Base-by-base conservation (phyloP, 2,888 invertebrate genomes). In the Macroteleia sp. region DNA sequence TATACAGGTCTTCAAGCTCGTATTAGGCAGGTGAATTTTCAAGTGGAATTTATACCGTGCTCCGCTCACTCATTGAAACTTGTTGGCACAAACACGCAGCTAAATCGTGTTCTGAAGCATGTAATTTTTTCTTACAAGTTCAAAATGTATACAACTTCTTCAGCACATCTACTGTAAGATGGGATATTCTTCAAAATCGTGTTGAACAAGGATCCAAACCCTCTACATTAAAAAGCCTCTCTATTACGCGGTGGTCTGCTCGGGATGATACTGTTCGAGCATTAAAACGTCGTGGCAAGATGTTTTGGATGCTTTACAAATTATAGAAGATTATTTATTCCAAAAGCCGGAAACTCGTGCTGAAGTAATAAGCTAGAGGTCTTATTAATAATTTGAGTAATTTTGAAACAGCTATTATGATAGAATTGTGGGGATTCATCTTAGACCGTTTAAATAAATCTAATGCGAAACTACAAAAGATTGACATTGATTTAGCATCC, bases 41-140 rank as follows among this genome's bases (percentile, higher is more conserved):
- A 73, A 20, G 79, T 77, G 10, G 59, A 77, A 56, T 82, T 73
- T 52, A 73, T 82, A 25, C 83, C 83, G 25, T 84, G 81, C 73
- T 66, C 82, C 19, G 81, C 82, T 34, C 85, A 84, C 79, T 83
- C 84, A 25, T 52, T 83, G 30, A 84, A 86, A 79, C 71, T 85
- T 50, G 82, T 82, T 20, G 80, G 71, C n/a, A 74, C 62, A 34
- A 59, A 70, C n/a, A n/a, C 42, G 81, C 82, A 64, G 85, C 79
- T 44, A 81, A 85, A 52, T 82, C 70, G 52, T 83, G 82, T 62
- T 17, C 57, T 44, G 70, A 80, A 78, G 82, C 82, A 54, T 61
- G 75, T 16, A 48, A 41, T 42, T 83, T 80, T 66, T 82, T 84
- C 67, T 52, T 57, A 46, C 76, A 82, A 14, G 46, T 39, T 28